phyloP scores from a whole-genome alignment of 2,113 vertebrate species.

The Dascyllus trimaculatus region DNA sequence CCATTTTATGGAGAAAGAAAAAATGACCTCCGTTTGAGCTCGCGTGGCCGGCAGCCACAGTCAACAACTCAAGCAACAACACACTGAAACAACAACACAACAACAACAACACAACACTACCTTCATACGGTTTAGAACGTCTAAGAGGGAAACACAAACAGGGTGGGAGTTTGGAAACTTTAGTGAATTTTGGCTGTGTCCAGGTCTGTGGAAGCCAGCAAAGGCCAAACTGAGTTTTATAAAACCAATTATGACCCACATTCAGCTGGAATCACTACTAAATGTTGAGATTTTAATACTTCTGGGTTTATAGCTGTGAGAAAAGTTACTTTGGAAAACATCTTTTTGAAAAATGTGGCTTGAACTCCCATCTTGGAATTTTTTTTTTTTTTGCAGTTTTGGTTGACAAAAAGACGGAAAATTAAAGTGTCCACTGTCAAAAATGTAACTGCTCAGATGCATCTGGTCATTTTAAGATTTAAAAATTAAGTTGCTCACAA shows the following conservation, averaged over 20 bases:
- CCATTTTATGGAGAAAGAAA: constrained; percentile 84
- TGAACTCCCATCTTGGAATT: no score
- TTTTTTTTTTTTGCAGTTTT: no score
- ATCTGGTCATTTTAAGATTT: no score
- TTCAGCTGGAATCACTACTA: no score
- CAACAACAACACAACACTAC: constrained; percentile 76
- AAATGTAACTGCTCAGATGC: no score
- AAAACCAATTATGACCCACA: background rate
- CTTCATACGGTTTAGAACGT: constrained; percentile 11
- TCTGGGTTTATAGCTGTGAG: background rate
- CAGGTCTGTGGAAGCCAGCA: background rate
- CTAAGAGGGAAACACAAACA: constrained; percentile 28
- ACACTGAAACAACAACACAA: constrained; percentile 69
- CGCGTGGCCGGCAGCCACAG: constrained; percentile 86
- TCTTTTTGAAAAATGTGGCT: no score
- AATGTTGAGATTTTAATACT: background rate
- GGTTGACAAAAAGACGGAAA: no score
- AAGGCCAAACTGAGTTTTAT: background rate
- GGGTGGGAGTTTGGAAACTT: background rate
- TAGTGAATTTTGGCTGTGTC: background rate
- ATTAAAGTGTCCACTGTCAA: no score
- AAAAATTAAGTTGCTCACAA: no score
- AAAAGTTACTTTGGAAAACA: background rate
- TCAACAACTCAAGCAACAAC: constrained; percentile 90
- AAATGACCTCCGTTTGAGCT: constrained; percentile 93